Evolutionary conservation across 2,113 vertebrate genomes (phyloP).

Genomic region (Sinocyclocheilus grahami): DNA sequence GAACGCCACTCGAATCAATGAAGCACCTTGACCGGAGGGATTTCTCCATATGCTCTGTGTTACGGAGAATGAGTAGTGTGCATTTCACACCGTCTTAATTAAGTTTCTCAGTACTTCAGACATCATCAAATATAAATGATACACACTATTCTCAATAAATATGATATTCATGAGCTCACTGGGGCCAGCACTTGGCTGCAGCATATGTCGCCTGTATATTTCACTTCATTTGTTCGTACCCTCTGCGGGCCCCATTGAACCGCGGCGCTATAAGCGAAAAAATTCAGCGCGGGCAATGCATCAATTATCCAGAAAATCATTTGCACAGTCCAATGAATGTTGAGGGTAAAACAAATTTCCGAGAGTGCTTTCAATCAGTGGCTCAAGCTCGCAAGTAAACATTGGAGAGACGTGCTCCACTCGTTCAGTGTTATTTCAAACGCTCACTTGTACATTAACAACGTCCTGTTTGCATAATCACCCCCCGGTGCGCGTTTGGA

Average conservation of each 20-base stretch:
- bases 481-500: constrained; percentile 37
- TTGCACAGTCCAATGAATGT: background rate
- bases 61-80: background rate
- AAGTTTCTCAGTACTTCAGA: background rate
- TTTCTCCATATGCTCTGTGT: background rate
- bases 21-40: constrained; percentile 10
- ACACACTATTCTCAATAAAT: constrained; percentile 17
- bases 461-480: constrained; percentile 52
- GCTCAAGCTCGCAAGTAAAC: background rate
- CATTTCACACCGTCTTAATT: constrained; percentile 8
- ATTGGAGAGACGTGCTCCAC: background rate
- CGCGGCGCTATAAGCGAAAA: background rate
- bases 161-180: constrained; percentile 13
- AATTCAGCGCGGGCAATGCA: background rate
- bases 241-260: background rate
- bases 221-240: background rate
- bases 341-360: constrained; percentile 34
- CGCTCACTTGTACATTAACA: constrained; percentile 48
- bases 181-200: constrained; percentile 2
- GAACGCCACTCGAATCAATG: background rate
- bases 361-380: constrained; percentile 24
- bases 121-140: constrained; percentile 38
- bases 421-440: constrained; percentile 28
- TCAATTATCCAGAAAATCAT: constrained; percentile 37
- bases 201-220: constrained; percentile 33